Evolutionary conservation across 2,888 invertebrate species (phyloP).

Genomic region (Rotaria sp.): DNA sequence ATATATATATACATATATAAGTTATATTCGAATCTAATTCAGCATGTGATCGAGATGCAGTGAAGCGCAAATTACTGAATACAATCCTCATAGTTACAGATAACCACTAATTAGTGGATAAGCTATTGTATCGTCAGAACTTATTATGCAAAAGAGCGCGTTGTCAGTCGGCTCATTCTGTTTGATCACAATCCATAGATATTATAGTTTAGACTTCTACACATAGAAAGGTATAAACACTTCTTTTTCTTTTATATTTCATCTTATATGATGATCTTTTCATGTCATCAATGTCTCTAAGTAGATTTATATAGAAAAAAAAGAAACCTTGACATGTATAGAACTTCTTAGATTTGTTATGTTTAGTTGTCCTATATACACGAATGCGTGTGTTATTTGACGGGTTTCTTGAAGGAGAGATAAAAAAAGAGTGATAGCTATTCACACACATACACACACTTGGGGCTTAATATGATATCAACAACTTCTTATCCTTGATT

Average conservation of each 20-base stretch:
- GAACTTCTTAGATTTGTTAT: constrained; percentile 15
- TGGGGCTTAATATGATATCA: neutral
- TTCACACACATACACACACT: neutral
- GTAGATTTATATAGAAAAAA: neutral
- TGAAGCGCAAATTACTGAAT: constrained; percentile 3
- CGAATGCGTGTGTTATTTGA: neutral
- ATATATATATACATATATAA: neutral
- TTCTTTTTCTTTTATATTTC: neutral
- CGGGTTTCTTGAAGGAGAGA: neutral
- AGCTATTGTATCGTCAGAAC: neutral
- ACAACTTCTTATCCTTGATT: neutral
- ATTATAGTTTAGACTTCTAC: neutral
- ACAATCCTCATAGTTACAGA: neutral
- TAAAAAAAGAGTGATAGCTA: neutral
- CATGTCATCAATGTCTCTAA: neutral
- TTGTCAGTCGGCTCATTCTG: neutral
- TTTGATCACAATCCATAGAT: neutral
- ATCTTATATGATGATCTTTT: neutral
- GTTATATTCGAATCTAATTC: constrained; percentile 17
- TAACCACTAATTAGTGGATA: constrained; percentile 12
- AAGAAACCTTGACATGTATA: neutral
- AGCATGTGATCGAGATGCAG: neutral
- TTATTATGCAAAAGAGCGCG: constrained; percentile 12
- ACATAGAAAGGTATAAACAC: neutral
- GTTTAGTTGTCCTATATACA: neutral